Evolutionary conservation across 2,797 vertebrate species (phyloP).

Genomic region (Micromesistius poutassou): DNA sequence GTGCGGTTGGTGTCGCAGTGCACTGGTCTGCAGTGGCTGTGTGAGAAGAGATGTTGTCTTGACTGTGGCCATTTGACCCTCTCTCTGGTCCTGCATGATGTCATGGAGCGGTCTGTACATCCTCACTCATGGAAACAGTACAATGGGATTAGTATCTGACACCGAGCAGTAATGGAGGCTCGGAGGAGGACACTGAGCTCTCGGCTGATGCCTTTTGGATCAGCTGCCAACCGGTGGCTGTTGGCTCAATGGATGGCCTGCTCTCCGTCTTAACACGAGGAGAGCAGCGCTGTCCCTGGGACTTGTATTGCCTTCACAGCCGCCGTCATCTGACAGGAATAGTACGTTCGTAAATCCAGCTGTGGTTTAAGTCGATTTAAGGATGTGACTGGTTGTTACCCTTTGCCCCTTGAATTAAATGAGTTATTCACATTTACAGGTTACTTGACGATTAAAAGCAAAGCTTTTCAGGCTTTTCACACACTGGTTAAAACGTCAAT

Average conservation of each 20-base stretch:
- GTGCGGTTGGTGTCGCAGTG: constrained; percentile 26
- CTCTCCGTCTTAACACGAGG: constrained; percentile 13
- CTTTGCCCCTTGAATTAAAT: constrained; percentile 29
- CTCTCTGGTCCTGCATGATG: constrained; percentile 65
- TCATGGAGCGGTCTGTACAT: constrained; percentile 53
- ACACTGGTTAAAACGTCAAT: neutral
- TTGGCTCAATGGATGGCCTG: constrained; percentile 57
- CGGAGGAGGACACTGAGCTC: constrained; percentile 58
- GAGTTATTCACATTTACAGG: constrained; percentile 25
- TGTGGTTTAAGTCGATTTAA: constrained; percentile 34
- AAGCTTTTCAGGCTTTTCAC: constrained; percentile 20
- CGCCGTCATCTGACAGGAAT: constrained; percentile 27
- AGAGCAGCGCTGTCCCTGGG: constrained; percentile 4
- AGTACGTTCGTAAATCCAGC: constrained; percentile 25
- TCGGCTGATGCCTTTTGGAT: constrained; percentile 1
- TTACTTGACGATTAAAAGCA: constrained; percentile 20
- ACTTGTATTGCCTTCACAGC: constrained; percentile 23
- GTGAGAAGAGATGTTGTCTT: constrained; percentile 31
- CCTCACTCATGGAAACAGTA: constrained; percentile 47
- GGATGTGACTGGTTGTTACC: constrained; percentile 53
- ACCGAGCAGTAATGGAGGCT: constrained; percentile 54
- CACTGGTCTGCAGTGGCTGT: constrained; percentile 24
- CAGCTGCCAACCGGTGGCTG: constrained; percentile 37
- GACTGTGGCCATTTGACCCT: constrained; percentile 47
- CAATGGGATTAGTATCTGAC: constrained; percentile 46